Evolutionary conservation across 2,797 vertebrate genomes (phyloP), one percentile per base, ranked within the genome.

Genomic region (Halcyon badia): DNA sequence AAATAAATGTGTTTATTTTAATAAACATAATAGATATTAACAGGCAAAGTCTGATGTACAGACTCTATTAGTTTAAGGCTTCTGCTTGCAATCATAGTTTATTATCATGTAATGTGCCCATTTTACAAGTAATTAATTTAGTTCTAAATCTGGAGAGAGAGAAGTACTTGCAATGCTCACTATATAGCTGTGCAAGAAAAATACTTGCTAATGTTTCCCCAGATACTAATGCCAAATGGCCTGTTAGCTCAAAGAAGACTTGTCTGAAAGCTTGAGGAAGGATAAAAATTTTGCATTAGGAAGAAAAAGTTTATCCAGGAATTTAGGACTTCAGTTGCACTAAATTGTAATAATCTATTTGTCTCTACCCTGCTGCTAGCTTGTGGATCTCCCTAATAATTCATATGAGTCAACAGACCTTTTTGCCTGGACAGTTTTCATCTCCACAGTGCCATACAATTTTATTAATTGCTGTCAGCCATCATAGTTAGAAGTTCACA

Each of bases 61-160:
- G 4, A 54, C 3, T 65, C 46, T 42, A 17, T 58, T 58, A 39
- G 9, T 48, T 66, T 83, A 60, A 85, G 33, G 3, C 3, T 80
- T 65, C 14, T 72, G 14, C 35, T 62, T 77, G 30, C 11, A 88
- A 15, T 10, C 12, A n/a, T 20, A 52, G 17, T 24, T 76, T 39
- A 41, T 37, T 52, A 39, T 31, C 19, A 46, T 33, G 21, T 16
- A 58, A 46, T n/a, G 3, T 35, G 2, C 11, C 14, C 17, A 42
- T 70, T 91, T 91, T 66, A 71, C 10, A 86, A 73, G 35, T 39
- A 77, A 75, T 58, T 85, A 64, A 66, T 77, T 66, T 41, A 52
- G 8, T 58, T 21, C 26, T 90, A 58, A 57, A 78, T 12, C 19
- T 89, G 31, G 31, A 71, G 41, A 68, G 37, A 71, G 14, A 64